Base-by-base conservation (phyloP, 2,797 vertebrate species). In the Spinus olivaceus region DNA sequence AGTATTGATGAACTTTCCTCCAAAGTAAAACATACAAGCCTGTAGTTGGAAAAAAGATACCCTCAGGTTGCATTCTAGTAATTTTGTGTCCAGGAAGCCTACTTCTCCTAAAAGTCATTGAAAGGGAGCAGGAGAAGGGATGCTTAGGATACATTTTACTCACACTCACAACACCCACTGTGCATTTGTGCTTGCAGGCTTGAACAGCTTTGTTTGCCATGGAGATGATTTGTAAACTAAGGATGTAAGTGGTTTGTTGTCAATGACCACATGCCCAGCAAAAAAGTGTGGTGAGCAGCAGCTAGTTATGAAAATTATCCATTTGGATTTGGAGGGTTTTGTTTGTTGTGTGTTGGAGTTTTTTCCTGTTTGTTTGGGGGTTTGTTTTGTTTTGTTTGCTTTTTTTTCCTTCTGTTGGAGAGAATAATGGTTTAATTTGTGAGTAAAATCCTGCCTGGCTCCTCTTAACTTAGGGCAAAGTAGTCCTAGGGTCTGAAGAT, bases 131-230 rank as follows among this genome's bases (percentile, higher is more conserved):
- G 17, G 24, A 76, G 54, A 77, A 74, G 5, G 8, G 13, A 25
- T 79, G 41, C 15, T 79, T 67, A 9, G 46, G 42, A 9, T 11
- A 1, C 20, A 21, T 57, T 83, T 84, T 76, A 22, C 17, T 42
- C 25, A 42, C 4, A 18, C 10, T 76, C 4, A 1, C 23, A 42
- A 39, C 25, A 72, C 12, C 46, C 15, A 35, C 35, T 39, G 22
- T 42, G 32, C 7, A 11, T 27, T 78, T 56, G 10, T 39, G 41
- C 42, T 72, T 0, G 0, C 0, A 0, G 46, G 13, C 35, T 30
- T 33, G 37, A 64, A 21, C 8, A 69, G 28, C 24, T 47, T 57
- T 65, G 10, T 70, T 73, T 25, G 51, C 32, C 49, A 25, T 1
- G 4, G 47, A 54, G 28, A 41, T 25, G 47, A 32, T 69, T 21